These are phyloP conservation scores for Laspeyria flexula DNA, from an alignment of 2,888 invertebrate species.

Conservation along the genomic window DNA sequence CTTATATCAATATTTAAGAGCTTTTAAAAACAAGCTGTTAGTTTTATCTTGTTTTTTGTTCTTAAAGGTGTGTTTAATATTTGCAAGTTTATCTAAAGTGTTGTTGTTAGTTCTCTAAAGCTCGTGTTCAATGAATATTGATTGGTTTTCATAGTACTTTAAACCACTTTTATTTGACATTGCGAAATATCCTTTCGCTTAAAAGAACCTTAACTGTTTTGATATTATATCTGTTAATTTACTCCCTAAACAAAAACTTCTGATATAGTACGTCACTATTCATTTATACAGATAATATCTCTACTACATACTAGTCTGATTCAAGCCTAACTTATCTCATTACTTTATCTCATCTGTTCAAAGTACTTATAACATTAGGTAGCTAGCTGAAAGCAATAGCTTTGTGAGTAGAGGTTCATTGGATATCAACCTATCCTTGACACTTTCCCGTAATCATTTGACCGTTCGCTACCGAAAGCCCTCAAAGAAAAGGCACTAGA, in stretches of 20 bases:
- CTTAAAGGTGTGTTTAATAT: slow-evolving; percentile 9
- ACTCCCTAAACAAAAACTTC: too few relatives aligned
- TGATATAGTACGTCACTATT: too few relatives aligned
- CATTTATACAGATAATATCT: too few relatives aligned
- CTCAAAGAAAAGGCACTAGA: slow-evolving; percentile 49
- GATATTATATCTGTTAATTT: too few relatives aligned
- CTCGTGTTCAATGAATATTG: not conserved
- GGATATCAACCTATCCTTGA: not conserved
- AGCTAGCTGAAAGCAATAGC: not conserved
- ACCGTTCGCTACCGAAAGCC: slow-evolving; percentile 37
- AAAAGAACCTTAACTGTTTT: too few relatives aligned
- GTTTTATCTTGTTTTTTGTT: slow-evolving; percentile 28
- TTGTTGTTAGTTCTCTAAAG: not conserved
- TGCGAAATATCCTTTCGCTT: too few relatives aligned
- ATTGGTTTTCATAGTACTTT: not conserved
- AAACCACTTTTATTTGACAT: not conserved
- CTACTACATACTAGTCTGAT: too few relatives aligned
- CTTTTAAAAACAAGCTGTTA: slow-evolving; percentile 39
- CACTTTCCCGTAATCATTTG: slow-evolving; percentile 17
- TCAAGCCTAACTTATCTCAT: too few relatives aligned
- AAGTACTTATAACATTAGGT: not conserved
- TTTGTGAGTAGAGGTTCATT: not conserved
- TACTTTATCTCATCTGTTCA: not conserved
- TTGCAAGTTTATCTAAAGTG: slow-evolving; percentile 15
- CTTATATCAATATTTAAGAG: slow-evolving; percentile 49